These are phyloP conservation scores for Platalea minor DNA, from an alignment of 2,797 vertebrate genomes.

Conservation along the genomic window DNA sequence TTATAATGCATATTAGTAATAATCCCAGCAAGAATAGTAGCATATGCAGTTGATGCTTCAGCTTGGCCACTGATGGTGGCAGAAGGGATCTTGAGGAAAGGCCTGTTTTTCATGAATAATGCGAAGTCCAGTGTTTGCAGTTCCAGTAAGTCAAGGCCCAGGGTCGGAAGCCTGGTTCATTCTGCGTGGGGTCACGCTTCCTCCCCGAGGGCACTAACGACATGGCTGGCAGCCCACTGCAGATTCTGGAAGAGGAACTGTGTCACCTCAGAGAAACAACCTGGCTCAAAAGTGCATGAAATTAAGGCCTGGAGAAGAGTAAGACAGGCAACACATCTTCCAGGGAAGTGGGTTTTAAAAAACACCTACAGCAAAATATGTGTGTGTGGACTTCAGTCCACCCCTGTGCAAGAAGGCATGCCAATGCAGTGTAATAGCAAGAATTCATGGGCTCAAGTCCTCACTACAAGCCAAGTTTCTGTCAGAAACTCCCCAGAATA, in stretches of 20 bases:
- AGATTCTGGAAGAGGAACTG: background rate
- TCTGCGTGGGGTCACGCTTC: background rate
- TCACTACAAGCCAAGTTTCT: background rate
- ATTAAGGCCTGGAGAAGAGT: background rate
- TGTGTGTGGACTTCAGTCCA: background rate
- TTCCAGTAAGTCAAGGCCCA: background rate
- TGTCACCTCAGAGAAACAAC: background rate
- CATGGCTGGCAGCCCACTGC: background rate
- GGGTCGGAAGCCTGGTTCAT: background rate
- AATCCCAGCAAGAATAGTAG: background rate
- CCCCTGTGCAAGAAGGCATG: background rate
- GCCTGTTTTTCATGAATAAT: background rate
- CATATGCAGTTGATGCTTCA: background rate
- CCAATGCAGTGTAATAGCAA: background rate
- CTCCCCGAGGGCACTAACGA: background rate
- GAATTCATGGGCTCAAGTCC: background rate
- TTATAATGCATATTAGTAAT: background rate
- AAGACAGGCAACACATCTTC: background rate
- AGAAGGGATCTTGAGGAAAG: background rate
- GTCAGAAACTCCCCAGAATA: background rate
- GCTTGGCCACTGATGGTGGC: background rate
- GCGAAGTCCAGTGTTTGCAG: background rate
- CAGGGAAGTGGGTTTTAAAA: background rate
- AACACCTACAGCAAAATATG: background rate
- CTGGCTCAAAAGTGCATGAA: background rate